Percentiles rank a stretch among this genome's conserved stretches.
Conservation (phyloP, 1,140 invertebrate species). For the Drosophila asahinai region DNA sequence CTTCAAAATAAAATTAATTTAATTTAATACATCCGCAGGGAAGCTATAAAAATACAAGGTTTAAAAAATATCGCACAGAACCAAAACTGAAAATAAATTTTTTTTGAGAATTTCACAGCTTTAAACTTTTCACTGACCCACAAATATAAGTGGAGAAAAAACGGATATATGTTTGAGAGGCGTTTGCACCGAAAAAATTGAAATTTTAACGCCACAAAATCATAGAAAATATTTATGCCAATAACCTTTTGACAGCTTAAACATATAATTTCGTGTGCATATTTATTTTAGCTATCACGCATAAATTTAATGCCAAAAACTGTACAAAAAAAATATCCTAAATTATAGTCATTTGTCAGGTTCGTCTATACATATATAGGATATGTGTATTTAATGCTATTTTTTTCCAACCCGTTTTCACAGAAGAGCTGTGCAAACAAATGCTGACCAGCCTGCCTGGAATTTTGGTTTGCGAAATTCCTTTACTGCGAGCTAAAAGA, state of each 20-base stretch:
- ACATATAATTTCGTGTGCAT: conserved; percentile 48
- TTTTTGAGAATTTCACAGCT: neutral
- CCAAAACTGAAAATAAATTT: neutral
- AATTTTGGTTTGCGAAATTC: conserved; percentile 41
- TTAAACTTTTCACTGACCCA: neutral
- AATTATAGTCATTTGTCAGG: conserved; percentile 37
- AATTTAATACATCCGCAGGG: neutral
- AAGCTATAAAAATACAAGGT: too few relatives aligned
- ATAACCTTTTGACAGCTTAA: conserved; percentile 44
- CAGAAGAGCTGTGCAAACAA: conserved; percentile 54
- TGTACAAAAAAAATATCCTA: conserved; percentile 37
- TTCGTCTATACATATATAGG: conserved; percentile 9
- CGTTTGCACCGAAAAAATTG: conserved; percentile 40
- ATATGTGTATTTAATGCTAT: conserved; percentile 2
- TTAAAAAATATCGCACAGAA: neutral
- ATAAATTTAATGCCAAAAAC: conserved; percentile 53
- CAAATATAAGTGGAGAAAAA: conserved; percentile 13
- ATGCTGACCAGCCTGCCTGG: conserved; percentile 30
- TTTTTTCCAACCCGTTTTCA: conserved; percentile 28
- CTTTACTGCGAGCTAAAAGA: conserved; percentile 9
- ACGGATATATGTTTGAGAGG: neutral
- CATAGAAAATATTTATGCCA: conserved; percentile 68
- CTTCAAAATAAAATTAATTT: neutral
- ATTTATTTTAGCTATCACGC: conserved; percentile 56
- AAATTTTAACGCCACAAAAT: conserved; percentile 65